Percentiles rank a stretch among this genome's conserved stretches.
Evolutionary conservation across 2,888 invertebrate species (phyloP).

Genomic region (Calameuta filiformis): DNA sequence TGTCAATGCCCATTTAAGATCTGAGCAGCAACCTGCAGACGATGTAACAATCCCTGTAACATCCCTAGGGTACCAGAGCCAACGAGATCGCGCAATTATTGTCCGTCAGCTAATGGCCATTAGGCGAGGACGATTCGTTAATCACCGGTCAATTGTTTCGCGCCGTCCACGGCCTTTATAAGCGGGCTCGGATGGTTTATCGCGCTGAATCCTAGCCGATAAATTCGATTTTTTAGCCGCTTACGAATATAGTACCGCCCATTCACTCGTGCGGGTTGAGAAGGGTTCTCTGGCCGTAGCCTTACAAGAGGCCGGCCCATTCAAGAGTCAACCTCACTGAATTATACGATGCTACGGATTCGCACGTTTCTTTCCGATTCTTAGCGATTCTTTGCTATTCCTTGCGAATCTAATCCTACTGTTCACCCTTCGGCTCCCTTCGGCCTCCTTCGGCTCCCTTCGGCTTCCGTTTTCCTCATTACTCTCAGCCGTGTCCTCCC

Average conservation of each 20-base stretch:
- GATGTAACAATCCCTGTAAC: constrained; percentile 32
- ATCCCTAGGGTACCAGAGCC: constrained; percentile 16
- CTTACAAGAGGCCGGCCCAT: constrained; percentile 39
- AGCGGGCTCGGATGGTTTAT: constrained; percentile 39
- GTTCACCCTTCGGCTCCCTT: constrained; percentile 11
- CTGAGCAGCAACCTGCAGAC: constrained; percentile 13
- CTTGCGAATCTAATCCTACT: neutral
- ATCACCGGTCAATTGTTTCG: constrained; percentile 39
- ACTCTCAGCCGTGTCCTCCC: constrained; percentile 12
- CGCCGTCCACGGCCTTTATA: constrained; percentile 19
- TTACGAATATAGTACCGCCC: constrained; percentile 51
- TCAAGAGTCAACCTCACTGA: constrained; percentile 50
- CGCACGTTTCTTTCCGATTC: constrained; percentile 22
- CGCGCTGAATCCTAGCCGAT: constrained; percentile 43
- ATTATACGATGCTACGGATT: constrained; percentile 45
- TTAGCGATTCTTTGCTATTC: neutral
- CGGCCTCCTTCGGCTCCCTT: constrained; percentile 6
- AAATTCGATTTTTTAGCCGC: constrained; percentile 46
- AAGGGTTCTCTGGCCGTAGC: constrained; percentile 19
- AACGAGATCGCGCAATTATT: constrained; percentile 33
- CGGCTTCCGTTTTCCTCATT: constrained; percentile 21
- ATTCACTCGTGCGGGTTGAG: constrained; percentile 35
- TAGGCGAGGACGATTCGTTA: constrained; percentile 24
- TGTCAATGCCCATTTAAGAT: constrained; percentile 34
- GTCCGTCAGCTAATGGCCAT: constrained; percentile 17